Base-by-base conservation (phyloP, 2,888 invertebrate species). In the Drosophila bunnanda region DNA sequence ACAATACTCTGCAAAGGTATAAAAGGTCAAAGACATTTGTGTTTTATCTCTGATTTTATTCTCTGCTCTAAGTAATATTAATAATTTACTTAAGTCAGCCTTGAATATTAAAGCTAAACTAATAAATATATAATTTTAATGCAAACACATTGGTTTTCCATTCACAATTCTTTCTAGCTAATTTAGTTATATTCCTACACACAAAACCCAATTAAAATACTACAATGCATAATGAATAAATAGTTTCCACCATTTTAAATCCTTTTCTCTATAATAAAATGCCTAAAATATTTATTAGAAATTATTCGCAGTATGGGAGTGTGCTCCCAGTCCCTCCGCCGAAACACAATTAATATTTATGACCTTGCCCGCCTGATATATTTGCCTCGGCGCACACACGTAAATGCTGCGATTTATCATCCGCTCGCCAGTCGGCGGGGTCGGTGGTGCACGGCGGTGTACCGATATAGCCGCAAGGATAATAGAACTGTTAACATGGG, bases 331-430 rank as follows among this genome's bases (percentile, higher is more conserved):
- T 67, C 69, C 78, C 53, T 50, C 62, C 70, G 25, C 75, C 74
- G 75, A 82, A 83, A 82, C 79, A 86, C 85, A 85, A 85, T 85
- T 85, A 85, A 85, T 85, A 85, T 85, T 85, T 85, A 88, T 85
- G 88, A 88, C 86, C 88, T 85, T 88, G 83, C 81, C 78, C 76
- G 74, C 73, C 88, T 85, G 85, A 85, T 88, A 88, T 85, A 85
- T 85, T 83, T 88, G 79, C 84, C 86, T 78, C 81, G 83, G 84
- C 88, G 88, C 88, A 85, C 83, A 83, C 83, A 84, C 76, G 77
- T 85, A 85, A 85, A 85, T 85, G 78, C 72, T 76, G 79, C 88
- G 84, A 85, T 85, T 86, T 85, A 88, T 85, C 85, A 88, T 82
- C 60, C 56, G 43, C 50, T 48, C 22, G 44, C 48, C 39, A 41